These are phyloP conservation scores for Sporophila hypoxantha DNA, from an alignment of 2,113 vertebrate genomes.

Conservation along the genomic window DNA sequence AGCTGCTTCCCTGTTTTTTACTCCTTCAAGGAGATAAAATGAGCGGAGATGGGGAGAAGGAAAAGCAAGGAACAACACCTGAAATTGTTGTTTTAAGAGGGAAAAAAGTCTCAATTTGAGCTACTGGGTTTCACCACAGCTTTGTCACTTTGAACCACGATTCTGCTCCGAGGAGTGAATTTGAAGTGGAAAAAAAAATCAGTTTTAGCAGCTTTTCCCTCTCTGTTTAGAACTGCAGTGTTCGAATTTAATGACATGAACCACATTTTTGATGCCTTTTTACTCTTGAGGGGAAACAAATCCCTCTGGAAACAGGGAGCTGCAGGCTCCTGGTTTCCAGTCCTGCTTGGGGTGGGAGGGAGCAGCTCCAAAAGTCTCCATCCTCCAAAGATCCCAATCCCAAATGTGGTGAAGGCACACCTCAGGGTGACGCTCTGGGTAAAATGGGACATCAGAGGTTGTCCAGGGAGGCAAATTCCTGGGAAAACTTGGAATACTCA, in stretches of 20 bases:
- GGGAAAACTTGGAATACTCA: background rate
- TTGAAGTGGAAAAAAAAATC: background rate
- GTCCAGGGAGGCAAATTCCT: background rate
- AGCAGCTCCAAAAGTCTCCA: background rate
- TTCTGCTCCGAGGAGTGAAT: background rate
- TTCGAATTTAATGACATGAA: background rate
- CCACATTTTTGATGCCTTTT: background rate
- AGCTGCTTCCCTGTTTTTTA: background rate
- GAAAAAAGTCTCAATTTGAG: background rate
- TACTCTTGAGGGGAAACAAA: background rate
- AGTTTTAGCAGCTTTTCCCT: background rate
- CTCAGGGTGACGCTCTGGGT: background rate
- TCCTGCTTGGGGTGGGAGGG: background rate
- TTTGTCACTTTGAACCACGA: background rate
- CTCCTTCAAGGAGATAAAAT: background rate
- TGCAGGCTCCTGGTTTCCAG: background rate
- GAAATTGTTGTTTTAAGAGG: background rate
- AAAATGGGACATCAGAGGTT: no score
- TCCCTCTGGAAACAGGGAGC: background rate
- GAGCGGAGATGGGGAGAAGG: background rate
- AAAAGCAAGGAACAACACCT: background rate
- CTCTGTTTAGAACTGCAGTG: constrained; percentile 5
- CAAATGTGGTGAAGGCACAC: background rate
- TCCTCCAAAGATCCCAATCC: background rate
- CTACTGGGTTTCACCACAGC: background rate